Conservation (phyloP, 1,140 invertebrate species). For the Calephelis nemesis region DNA sequence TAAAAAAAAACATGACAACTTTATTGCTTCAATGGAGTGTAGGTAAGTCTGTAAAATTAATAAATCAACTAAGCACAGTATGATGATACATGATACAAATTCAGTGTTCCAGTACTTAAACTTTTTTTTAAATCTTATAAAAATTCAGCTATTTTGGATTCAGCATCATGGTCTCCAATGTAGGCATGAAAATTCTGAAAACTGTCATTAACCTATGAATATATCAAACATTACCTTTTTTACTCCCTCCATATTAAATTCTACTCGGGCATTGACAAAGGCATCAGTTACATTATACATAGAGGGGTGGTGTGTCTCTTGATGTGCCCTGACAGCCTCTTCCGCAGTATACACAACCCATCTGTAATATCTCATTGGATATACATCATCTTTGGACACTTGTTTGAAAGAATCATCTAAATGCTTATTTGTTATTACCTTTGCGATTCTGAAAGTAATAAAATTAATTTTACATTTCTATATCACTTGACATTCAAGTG, state of each 20-base stretch:
- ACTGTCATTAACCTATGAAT: too few relatives aligned
- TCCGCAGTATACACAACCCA: conserved; percentile 83
- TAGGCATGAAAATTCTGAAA: too few relatives aligned
- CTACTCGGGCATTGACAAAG: conserved; percentile 82
- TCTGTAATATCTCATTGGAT: conserved; percentile 80
- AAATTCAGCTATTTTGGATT: too few relatives aligned
- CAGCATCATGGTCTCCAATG: too few relatives aligned
- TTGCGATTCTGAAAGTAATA: conserved; percentile 40
- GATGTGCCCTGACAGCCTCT: conserved; percentile 86
- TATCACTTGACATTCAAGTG: too few relatives aligned
- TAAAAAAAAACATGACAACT: too few relatives aligned
- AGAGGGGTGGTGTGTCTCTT: conserved; percentile 88
- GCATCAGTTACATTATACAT: conserved; percentile 86
- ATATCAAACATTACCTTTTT: conserved; percentile 52
- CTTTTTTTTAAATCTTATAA: too few relatives aligned
- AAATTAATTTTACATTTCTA: conserved; percentile 3
- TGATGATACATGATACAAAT: too few relatives aligned
- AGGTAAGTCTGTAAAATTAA: too few relatives aligned
- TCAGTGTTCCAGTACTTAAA: too few relatives aligned
- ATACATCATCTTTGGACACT: conserved; percentile 84
- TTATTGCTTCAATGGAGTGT: too few relatives aligned
- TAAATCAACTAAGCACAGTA: too few relatives aligned
- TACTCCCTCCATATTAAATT: conserved; percentile 85
- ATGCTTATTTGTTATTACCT: conserved; percentile 62
- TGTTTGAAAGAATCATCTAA: conserved; percentile 81